A percentile compares a stretch with the other conserved stretches of the same genome.
These are phyloP conservation scores for Margaritifera margaritifera DNA, from an alignment of 2,888 invertebrate species.

Conservation along the genomic window DNA sequence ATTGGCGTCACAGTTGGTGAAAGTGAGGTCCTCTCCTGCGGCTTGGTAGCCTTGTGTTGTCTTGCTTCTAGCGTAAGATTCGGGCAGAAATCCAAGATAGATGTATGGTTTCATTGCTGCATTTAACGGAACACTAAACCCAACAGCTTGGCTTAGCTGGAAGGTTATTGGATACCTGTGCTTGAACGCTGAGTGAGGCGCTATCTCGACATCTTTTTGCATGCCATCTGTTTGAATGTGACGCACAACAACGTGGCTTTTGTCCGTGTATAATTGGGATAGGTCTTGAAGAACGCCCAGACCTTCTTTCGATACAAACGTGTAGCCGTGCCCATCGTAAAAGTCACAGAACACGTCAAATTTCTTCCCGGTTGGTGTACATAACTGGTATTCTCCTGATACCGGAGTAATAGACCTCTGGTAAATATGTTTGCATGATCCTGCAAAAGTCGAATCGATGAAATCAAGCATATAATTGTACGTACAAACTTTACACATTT, in stretches of 20 bases:
- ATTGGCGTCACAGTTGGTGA: constrained; percentile 7
- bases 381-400: too few relatives aligned
- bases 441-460: too few relatives aligned
- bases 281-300: neutral
- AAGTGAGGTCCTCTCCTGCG: constrained; percentile 1
- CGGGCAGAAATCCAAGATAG: constrained; percentile 7
- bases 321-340: constrained; percentile 4
- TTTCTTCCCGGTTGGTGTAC: too few relatives aligned
- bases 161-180: constrained; percentile 4
- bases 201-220: constrained; percentile 9
- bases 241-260: constrained; percentile 1
- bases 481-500: too few relatives aligned
- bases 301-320: constrained; percentile 1
- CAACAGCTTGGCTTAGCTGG: constrained; percentile 1
- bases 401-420: too few relatives aligned
- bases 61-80: neutral
- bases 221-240: neutral
- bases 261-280: neutral
- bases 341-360: constrained; percentile 10
- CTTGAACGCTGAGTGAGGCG: neutral
- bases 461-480: too few relatives aligned
- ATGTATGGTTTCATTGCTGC: neutral
- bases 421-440: too few relatives aligned
- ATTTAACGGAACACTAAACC: constrained; percentile 4
- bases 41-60: constrained; percentile 7